Percentiles rank a stretch among this genome's conserved stretches.
Evolutionary conservation across 2,888 invertebrate genomes (phyloP).

Genomic region (Pseudoips prasinana): DNA sequence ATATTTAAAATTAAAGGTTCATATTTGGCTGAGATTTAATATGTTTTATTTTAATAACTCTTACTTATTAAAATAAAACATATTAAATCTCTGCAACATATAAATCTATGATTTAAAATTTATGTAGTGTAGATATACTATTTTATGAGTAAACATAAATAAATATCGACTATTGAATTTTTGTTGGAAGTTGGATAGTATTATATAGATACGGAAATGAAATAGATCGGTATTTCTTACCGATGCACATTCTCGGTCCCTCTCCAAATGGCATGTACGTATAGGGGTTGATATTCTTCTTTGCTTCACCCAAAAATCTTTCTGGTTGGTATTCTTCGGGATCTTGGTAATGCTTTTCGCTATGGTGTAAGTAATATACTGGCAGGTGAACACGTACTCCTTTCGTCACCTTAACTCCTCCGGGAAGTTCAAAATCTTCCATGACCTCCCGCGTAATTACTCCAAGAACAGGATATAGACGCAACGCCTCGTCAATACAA

Average conservation of each 20-base stretch:
- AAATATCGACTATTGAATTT: no score
- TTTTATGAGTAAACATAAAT: no score
- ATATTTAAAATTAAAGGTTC: no score
- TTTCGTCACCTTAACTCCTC: conserved; percentile 37
- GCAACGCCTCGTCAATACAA: conserved; percentile 39
- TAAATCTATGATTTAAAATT: no score
- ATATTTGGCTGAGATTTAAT: no score
- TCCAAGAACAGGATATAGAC: conserved; percentile 42
- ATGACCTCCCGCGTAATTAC: conserved; percentile 39
- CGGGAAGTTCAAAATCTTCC: conserved; percentile 43
- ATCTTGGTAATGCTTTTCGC: conserved; percentile 40
- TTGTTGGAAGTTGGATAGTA: no score
- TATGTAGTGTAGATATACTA: no score
- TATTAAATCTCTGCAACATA: no score
- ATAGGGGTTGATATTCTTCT: conserved; percentile 35
- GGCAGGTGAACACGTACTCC: conserved; percentile 43
- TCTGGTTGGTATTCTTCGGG: conserved; percentile 45
- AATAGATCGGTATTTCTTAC: no score
- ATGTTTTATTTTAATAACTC: no score
- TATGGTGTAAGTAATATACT: conserved; percentile 38
- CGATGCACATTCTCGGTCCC: conserved; percentile 46
- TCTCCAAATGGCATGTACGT: conserved; percentile 47
- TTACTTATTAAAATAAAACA: no score
- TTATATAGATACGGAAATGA: no score
- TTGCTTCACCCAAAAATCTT: conserved; percentile 41